Base-by-base conservation (phyloP, 2,797 vertebrate species). In the Rhinatrema bivittatum region DNA sequence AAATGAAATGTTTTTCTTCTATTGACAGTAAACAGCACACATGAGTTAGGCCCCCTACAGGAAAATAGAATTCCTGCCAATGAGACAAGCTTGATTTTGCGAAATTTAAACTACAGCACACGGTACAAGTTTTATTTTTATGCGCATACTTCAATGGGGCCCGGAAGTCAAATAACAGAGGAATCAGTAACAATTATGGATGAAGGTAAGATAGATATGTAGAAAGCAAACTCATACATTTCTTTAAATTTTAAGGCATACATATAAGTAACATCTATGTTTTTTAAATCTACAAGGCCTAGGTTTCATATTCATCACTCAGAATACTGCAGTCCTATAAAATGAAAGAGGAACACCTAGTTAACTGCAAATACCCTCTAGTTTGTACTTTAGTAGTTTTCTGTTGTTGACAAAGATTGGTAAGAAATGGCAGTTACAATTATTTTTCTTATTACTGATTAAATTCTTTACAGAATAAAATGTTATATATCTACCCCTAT, bases 81-180 rank as follows among this genome's bases (percentile, higher is more conserved):
- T 20, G 89, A 92, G 76, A 93, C 91, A 60, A 89, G 74, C 50
- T 60, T 91, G 81, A 90, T 85, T 68, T 74, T 99, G 81, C 78
- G 71, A 65, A 81, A 91, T 72, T 89, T 99, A 74, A 91, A 91
- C 79, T 91, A 93, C 79, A 93, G 87, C 74, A 97, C 91, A 11
- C 88, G 90, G 62, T 99, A 99, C 82, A 98, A 92, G 82, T 96
- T 99, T 78, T 96, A 94, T 76, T 89, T 98, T 67, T 89, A 78
- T 2, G 96, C 96, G 20, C 85, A 85, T 74, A 98, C 94, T 38
- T 59, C 50, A 30, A 81, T 62, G 49, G 96, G 96, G 76, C 57
- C 78, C n/a, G 94, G 96, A 60, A 88, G 64, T 38, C 76, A 78
- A 50, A 73, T 90, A 65, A 87, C 89, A 32, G 85, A 93, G 65